Evolutionary conservation across 1,140 invertebrate species (phyloP).

Genomic region (Gryon sp.): DNA sequence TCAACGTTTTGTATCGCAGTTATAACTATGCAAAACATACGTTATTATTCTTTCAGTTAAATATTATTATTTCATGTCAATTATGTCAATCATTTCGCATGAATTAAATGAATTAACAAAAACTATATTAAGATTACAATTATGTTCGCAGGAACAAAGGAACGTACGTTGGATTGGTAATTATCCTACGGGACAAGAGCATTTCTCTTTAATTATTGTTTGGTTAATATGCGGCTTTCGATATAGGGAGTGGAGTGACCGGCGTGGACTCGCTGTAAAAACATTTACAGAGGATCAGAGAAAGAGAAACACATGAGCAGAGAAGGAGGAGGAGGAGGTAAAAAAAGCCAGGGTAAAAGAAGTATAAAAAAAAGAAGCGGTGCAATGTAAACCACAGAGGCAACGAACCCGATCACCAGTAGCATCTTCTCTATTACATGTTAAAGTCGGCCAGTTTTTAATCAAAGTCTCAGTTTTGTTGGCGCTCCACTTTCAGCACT

Average conservation of each 20-base stretch:
- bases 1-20: too few species aligned
- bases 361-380: conserved; percentile 12
- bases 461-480: conserved; percentile 71
- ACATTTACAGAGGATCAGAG: background rate
- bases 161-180: background rate
- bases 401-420: conserved; percentile 61
- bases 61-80: too few species aligned
- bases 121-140: conserved; percentile 23
- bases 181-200: conserved; percentile 19
- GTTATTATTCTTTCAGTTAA: too few species aligned
- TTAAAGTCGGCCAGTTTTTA: conserved; percentile 70
- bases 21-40: too few species aligned
- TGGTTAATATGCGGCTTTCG: conserved; percentile 52
- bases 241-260: conserved; percentile 47
- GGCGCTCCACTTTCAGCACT: conserved; percentile 71
- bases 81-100: too few species aligned
- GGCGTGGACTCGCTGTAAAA: conserved; percentile 28
- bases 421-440: conserved; percentile 64
- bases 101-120: too few species aligned
- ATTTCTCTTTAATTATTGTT: conserved; percentile 57
- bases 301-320: background rate
- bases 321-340: background rate
- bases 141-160: conserved; percentile 30
- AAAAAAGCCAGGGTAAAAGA: conserved; percentile 9
- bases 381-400: conserved; percentile 59